A percentile compares a stretch with the other conserved stretches of the same genome.
These are phyloP conservation scores for Sus scrofa DNA, from an alignment of 2,113 vertebrate species.

Conservation along the genomic window DNA sequence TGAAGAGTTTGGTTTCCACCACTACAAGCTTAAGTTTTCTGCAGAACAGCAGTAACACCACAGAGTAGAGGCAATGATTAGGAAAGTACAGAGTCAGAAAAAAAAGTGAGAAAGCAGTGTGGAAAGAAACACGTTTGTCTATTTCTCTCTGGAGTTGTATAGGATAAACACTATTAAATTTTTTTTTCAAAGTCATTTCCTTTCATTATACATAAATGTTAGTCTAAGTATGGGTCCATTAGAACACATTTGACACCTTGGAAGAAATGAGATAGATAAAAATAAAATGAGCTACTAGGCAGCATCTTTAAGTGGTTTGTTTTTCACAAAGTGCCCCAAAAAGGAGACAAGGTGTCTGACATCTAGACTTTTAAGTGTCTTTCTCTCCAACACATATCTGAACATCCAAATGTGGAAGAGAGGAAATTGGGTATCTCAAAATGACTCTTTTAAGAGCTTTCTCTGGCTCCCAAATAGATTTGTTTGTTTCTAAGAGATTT, in stretches of 20 bases:
- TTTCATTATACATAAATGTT: conserved; percentile 55
- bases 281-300: conserved; percentile 59
- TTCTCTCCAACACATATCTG: conserved; percentile 66
- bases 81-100: background rate
- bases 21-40: background rate
- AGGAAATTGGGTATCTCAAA: conserved; percentile 77
- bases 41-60: background rate
- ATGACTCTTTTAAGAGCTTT: conserved; percentile 77
- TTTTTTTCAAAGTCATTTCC: conserved; percentile 12
- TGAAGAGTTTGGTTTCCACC: background rate
- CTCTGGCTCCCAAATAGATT: conserved; percentile 72
- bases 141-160: conserved; percentile 7
- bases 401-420: conserved; percentile 63
- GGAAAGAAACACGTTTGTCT: conserved; percentile 24
- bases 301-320: conserved; percentile 57
- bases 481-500: conserved; percentile 82
- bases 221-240: background rate
- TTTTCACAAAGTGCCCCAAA: conserved; percentile 64
- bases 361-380: conserved; percentile 68
- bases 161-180: background rate
- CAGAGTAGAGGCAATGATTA: background rate
- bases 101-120: background rate
- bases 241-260: conserved; percentile 49
- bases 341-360: conserved; percentile 56
- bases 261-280: conserved; percentile 42